These are phyloP conservation scores for Phasia obesa DNA, from an alignment of 2,888 invertebrate genomes.

Conservation along the genomic window DNA sequence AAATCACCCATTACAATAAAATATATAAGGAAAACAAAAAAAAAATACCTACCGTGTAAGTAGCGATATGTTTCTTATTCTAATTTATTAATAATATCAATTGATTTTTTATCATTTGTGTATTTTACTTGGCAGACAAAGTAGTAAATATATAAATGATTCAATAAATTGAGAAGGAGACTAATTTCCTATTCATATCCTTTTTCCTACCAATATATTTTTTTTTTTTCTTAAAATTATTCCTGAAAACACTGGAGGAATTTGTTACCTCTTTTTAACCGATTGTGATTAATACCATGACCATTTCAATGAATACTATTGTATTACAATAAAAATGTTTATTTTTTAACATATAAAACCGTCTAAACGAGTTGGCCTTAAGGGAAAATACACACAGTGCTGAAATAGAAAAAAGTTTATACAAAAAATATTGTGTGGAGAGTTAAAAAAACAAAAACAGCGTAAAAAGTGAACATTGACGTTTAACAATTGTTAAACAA, in stretches of 20 bases:
- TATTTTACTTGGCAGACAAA: not conserved
- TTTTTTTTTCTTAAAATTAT: not conserved
- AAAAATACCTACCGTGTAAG: no score
- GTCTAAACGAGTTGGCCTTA: constrained; percentile 48
- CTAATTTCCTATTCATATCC: not conserved
- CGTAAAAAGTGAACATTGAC: constrained; percentile 5
- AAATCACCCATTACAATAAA: no score
- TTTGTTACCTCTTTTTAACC: constrained; percentile 18
- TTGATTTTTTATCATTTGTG: not conserved
- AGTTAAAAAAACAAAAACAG: constrained; percentile 37
- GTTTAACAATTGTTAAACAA: constrained; percentile 60
- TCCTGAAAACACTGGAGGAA: not conserved
- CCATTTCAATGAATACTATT: constrained; percentile 50
- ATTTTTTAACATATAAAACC: constrained; percentile 41
- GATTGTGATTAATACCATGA: constrained; percentile 45
- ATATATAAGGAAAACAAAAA: no score
- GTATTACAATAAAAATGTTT: constrained; percentile 45
- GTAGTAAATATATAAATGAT: not conserved
- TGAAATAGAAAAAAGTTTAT: constrained; percentile 32
- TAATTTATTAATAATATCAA: not conserved
- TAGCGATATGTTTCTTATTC: no score
- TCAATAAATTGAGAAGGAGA: constrained; percentile 15
- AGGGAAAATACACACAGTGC: constrained; percentile 36
- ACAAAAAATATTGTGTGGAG: constrained; percentile 32
- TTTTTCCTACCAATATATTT: not conserved